Base-by-base conservation (phyloP, 2,113 vertebrate species). In the Mesocricetus auratus region DNA sequence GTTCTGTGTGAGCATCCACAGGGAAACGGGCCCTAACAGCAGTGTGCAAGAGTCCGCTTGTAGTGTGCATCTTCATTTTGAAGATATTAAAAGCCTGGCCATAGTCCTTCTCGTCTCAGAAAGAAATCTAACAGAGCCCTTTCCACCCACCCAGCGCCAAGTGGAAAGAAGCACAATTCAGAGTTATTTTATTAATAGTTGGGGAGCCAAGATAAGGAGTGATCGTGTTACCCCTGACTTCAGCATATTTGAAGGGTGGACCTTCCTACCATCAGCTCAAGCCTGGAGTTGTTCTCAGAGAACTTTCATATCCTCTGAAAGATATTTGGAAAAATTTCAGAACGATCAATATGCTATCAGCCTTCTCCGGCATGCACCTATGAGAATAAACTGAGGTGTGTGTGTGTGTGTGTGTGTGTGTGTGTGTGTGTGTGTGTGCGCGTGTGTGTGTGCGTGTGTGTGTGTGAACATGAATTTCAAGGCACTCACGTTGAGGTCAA, bases 111-210 rank as follows among this genome's bases (percentile, higher is more conserved):
- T 95, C 22, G 29, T 56, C 31, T 11, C 0, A 45, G 47, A 91
- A 89, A 93, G 66, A 86, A 96, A 81, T 66, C 86, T 94, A 66
- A 39, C 71, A 79, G 91, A 96, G 45, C n/a, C 82, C 93, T 92
- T 93, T 86, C 42, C 7, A 3, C 66, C 82, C 64, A 60, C 26
- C 15, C 19, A 58, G 33, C 68, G 82, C 83, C 82, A 91, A 94
- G 58, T 7, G 24, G 83, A 86, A 91, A 92, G 83, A 94, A 73
- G n/a, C 75, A 79, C 9, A 93, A 68, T 29, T 94, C 21, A 50
- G 87, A 88, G 47, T 82, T 93, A 10, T 91, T 89, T 94, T 58
- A 77, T 82, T 91, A 89, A 86, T 82, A 81, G 45, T 92, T 83
- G 85, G 42, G 68, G 93, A 78, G 42, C 26, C 91, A 89, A 88